phyloP scores from a whole-genome alignment of 92 coral and sea anemone species.

The Zoanthus sansibaricus region DNA sequence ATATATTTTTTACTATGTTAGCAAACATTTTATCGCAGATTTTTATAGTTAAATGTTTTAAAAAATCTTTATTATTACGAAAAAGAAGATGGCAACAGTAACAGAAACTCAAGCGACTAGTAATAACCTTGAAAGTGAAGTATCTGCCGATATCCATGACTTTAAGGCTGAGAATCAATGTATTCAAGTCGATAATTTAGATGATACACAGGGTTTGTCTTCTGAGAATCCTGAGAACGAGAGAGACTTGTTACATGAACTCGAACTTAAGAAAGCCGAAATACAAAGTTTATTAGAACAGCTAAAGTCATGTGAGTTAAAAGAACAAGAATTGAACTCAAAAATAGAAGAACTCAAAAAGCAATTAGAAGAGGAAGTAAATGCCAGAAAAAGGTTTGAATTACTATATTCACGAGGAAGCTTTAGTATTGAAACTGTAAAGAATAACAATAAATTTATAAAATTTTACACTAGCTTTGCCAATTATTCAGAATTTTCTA shows the following conservation, averaged over 20 bases:
- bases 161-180: not conserved
- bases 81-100: not conserved
- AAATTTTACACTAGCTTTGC: conserved; percentile 49
- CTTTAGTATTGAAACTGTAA: conserved; percentile 41
- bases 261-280: not conserved
- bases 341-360: conserved; percentile 4
- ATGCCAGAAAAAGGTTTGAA: conserved; percentile 13
- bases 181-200: not conserved
- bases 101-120: not conserved
- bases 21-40: no score
- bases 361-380: conserved; percentile 7
- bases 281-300: no score
- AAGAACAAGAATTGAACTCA: not conserved
- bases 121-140: not conserved
- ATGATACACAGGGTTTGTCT: not conserved
- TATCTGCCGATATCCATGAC: not conserved
- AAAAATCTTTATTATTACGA: no score
- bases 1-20: no score
- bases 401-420: not conserved
- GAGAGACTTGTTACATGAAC: conserved; percentile 9
- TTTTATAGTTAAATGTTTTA: no score
- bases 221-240: not conserved
- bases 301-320: not conserved
- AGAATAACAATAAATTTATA: conserved; percentile 45
- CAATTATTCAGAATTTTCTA: conserved; percentile 18